phyloP scores from a whole-genome alignment of 2,888 invertebrate species.

The Meliscaeva auricollis region DNA sequence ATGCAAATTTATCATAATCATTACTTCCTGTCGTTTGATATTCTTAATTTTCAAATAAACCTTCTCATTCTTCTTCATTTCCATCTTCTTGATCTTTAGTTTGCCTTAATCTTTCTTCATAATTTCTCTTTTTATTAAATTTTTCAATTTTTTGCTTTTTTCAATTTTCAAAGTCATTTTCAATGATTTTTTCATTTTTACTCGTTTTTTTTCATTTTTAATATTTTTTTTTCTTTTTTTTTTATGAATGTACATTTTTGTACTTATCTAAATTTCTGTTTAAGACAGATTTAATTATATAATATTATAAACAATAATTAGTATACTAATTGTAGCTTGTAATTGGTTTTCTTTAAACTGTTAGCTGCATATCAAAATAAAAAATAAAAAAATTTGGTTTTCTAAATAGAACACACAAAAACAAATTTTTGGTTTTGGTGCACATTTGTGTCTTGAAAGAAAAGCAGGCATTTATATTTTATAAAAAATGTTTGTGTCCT shows the following conservation, averaged over 20 bases:
- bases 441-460: no score
- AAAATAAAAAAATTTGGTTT: not conserved
- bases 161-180: no score
- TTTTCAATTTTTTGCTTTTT: no score
- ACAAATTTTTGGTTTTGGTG: no score
- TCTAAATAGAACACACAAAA: no score
- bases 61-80: not conserved
- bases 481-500: no score
- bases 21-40: constrained; percentile 10
- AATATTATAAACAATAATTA: not conserved
- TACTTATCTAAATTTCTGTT: not conserved
- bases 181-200: no score
- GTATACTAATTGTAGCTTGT: not conserved
- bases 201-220: not conserved
- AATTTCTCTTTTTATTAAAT: no score
- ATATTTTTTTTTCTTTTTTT: no score
- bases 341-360: not conserved
- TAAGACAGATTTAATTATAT: not conserved
- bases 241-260: not conserved
- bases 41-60: not conserved
- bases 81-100: not conserved
- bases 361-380: not conserved
- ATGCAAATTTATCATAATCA: constrained; percentile 9
- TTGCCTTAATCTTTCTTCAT: not conserved
- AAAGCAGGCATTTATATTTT: no score